These are phyloP conservation scores for Nematopogon swammerdamellus DNA, from an alignment of 2,888 invertebrate species.

Conservation along the genomic window DNA sequence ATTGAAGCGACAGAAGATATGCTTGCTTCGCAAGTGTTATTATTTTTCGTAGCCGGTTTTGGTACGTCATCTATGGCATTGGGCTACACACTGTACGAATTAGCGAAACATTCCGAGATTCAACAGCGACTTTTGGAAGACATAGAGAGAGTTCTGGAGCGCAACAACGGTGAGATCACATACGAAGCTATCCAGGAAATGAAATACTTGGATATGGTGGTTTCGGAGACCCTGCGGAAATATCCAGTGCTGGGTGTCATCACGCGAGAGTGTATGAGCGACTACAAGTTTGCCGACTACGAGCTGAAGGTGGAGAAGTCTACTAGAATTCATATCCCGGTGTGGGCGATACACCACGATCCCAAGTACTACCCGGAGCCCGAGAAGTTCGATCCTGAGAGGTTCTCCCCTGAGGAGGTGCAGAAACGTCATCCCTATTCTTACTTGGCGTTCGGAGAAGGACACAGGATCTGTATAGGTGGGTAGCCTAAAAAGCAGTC, in stretches of 20 bases:
- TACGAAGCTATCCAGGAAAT: slow-evolving; percentile 43
- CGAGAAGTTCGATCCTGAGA: slow-evolving; percentile 4
- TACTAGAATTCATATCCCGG: slow-evolving; percentile 5
- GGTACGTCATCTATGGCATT: background rate
- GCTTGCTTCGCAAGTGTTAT: slow-evolving; percentile 46
- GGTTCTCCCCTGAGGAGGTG: slow-evolving; percentile 6
- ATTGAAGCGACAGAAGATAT: slow-evolving; percentile 33
- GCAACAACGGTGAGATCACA: slow-evolving; percentile 28
- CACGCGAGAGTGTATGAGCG: slow-evolving; percentile 16
- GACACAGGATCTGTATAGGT: slow-evolving; percentile 12
- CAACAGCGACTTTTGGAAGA: background rate
- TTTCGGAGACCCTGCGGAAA: slow-evolving; percentile 37
- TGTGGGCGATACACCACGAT: slow-evolving; percentile 4
- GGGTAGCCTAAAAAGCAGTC: no score
- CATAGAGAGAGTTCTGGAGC: slow-evolving; percentile 13
- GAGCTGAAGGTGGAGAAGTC: slow-evolving; percentile 3
- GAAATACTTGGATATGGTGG: slow-evolving; percentile 40
- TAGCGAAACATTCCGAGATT: background rate
- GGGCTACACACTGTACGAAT: background rate
- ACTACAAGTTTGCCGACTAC: slow-evolving; percentile 1
- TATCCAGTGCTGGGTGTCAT: slow-evolving; percentile 32
- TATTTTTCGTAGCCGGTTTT: slow-evolving; percentile 27
- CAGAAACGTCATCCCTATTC: slow-evolving; percentile 7
- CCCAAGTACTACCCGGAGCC: slow-evolving; percentile 7
- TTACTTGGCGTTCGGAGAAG: slow-evolving; percentile 12